phyloP scores from a whole-genome alignment of 2,113 vertebrate species.

The Limnothrissa miodon region DNA sequence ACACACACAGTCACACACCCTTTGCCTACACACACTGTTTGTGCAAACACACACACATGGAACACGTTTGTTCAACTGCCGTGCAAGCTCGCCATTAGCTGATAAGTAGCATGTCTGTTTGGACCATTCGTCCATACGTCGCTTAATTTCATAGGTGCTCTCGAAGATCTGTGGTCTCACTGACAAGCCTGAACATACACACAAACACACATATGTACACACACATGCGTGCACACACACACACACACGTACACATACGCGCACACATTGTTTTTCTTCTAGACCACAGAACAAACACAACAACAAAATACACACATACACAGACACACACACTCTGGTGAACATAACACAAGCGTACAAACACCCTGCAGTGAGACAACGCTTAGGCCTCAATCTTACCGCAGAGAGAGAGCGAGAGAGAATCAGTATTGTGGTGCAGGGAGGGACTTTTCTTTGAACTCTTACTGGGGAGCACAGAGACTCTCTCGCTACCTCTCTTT shows the following conservation, averaged over 20 bases:
- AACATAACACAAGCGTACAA: not conserved
- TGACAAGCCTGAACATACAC: not conserved
- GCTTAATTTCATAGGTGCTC: slow-evolving; percentile 20
- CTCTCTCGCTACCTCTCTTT: not conserved
- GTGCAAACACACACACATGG: not conserved
- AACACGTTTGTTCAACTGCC: slow-evolving; percentile 1
- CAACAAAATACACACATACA: not conserved
- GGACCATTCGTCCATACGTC: not conserved
- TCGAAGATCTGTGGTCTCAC: not conserved
- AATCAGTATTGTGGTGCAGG: not conserved
- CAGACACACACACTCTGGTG: not conserved
- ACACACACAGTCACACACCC: slow-evolving; percentile 5
- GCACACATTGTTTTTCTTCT: not conserved
- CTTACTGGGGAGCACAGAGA: not conserved
- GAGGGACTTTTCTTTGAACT: not conserved
- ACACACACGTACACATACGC: not conserved
- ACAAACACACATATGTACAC: not conserved
- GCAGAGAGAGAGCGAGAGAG: not conserved
- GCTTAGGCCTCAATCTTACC: not conserved
- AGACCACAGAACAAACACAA: too few relatives aligned
- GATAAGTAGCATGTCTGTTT: slow-evolving; percentile 20
- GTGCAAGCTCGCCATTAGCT: slow-evolving; percentile 14
- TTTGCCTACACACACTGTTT: not conserved
- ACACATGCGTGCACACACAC: too few relatives aligned
- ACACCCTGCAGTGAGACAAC: not conserved